phyloP scores from a whole-genome alignment of 2,888 invertebrate genomes.

The Molorchus minor region DNA sequence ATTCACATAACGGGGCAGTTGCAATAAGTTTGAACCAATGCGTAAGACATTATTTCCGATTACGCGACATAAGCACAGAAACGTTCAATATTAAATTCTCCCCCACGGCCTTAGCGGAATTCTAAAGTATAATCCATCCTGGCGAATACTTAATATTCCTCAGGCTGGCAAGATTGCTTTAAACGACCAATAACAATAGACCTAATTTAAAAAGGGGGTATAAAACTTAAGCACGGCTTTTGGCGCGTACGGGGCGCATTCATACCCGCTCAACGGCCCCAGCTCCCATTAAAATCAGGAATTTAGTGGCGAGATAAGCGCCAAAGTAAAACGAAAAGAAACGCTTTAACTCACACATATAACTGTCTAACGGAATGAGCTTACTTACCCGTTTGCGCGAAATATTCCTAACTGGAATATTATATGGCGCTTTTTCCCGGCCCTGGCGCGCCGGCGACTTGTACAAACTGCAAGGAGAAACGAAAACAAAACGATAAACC shows the following conservation, averaged over 20 bases:
- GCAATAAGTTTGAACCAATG: conserved; percentile 1
- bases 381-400: conserved; percentile 59
- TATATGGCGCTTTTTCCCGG: conserved; percentile 54
- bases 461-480: conserved; percentile 58
- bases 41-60: conserved; percentile 32
- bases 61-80: conserved; percentile 31
- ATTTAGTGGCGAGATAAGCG: conserved; percentile 68
- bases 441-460: conserved; percentile 55
- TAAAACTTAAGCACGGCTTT: conserved; percentile 60
- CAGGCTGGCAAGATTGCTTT: conserved; percentile 59
- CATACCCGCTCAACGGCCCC: conserved; percentile 62
- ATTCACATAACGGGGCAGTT: too few relatives aligned
- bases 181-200: conserved; percentile 62
- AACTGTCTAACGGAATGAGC: conserved; percentile 61
- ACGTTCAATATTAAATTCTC: conserved; percentile 51
- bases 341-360: conserved; percentile 62
- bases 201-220: conserved; percentile 61
- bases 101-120: conserved; percentile 44
- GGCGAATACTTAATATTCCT: conserved; percentile 58
- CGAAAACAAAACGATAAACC: conserved; percentile 63
- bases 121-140: conserved; percentile 55
- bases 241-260: conserved; percentile 53
- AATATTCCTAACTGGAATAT: conserved; percentile 58
- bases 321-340: conserved; percentile 62
- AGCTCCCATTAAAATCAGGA: conserved; percentile 69